These are phyloP conservation scores for Caenorhabditis briggsae DNA, from an alignment of 1,140 invertebrate genomes.

Conservation along the genomic window DNA sequence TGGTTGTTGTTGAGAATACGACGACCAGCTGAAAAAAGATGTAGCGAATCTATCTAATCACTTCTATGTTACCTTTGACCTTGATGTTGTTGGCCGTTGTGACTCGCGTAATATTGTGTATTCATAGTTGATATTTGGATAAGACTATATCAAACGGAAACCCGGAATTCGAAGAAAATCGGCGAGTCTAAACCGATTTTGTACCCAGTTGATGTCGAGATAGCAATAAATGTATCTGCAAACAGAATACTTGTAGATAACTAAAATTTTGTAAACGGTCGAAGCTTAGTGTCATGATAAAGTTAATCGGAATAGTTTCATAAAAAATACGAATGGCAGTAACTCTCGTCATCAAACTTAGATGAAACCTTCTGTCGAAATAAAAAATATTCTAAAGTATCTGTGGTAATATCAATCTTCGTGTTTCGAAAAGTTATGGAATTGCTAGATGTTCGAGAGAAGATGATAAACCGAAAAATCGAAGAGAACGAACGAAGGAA, in stretches of 20 bases:
- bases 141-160: conserved; percentile 54
- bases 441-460: not conserved
- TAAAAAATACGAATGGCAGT: too few species aligned
- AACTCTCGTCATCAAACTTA: too few species aligned
- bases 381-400: too few species aligned
- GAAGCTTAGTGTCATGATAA: not conserved
- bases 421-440: not conserved
- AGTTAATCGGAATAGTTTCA: too few species aligned
- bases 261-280: not conserved
- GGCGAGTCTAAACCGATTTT: conserved; percentile 53
- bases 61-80: conserved; percentile 2
- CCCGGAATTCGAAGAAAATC: conserved; percentile 48
- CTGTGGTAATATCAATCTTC: too few species aligned
- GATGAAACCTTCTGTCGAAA: too few species aligned
- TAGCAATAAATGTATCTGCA: conserved; percentile 8
- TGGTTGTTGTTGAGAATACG: conserved; percentile 31
- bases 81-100: conserved; percentile 37
- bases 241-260: not conserved
- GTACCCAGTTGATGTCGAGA: conserved; percentile 42
- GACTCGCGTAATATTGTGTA: conserved; percentile 49
- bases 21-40: conserved; percentile 29
- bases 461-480: not conserved
- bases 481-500: not conserved
- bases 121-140: conserved; percentile 45
- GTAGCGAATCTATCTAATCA: not conserved